phyloP scores from a whole-genome alignment of 2,113 vertebrate genomes.

The Cyanocitta stelleri region DNA sequence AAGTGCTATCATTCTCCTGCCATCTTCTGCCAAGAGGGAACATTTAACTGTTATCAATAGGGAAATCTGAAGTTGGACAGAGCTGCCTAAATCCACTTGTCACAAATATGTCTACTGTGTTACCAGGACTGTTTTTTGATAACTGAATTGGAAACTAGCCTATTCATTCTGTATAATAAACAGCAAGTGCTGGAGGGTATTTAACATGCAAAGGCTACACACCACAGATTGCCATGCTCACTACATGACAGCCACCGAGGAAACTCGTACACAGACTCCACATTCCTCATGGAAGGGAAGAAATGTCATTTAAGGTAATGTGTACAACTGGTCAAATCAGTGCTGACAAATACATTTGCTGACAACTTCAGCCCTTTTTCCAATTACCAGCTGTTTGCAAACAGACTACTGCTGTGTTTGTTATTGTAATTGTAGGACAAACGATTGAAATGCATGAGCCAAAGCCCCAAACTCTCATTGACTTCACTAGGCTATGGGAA shows the following conservation, averaged over 20 bases:
- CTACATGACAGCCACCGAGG: neutral
- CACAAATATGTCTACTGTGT: neutral
- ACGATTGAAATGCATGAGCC: constrained; percentile 29
- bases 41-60: neutral
- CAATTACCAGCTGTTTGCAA: constrained; percentile 52
- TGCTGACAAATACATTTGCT: constrained; percentile 18
- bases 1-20: neutral
- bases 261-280: neutral
- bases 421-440: constrained; percentile 12
- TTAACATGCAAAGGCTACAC: neutral
- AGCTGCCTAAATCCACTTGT: neutral
- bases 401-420: constrained; percentile 30
- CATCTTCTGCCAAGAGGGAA: neutral
- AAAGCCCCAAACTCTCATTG: neutral
- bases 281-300: neutral
- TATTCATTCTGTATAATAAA: neutral
- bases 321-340: constrained; percentile 3
- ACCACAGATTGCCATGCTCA: neutral
- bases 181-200: neutral
- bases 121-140: neutral
- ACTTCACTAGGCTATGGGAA: neutral
- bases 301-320: constrained; percentile 42
- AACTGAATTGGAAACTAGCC: neutral
- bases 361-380: constrained; percentile 26
- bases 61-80: neutral